These are phyloP conservation scores for Leptopilina myrica DNA, from an alignment of 2,888 invertebrate genomes.

Conservation along the genomic window DNA sequence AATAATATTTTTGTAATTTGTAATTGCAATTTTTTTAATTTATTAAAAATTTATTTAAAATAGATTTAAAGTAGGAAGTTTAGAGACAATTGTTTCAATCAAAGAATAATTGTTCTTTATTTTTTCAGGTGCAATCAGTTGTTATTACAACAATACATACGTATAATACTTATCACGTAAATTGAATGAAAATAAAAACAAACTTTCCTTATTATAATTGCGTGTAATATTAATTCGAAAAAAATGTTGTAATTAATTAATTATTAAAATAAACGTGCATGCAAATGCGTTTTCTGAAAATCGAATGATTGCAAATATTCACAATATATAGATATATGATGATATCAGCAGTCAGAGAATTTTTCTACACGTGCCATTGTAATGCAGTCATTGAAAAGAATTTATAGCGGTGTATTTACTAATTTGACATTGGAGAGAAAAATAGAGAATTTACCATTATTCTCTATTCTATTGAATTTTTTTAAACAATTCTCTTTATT, in stretches of 20 bases:
- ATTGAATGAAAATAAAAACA: too few relatives aligned
- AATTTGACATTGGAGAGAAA: not conserved
- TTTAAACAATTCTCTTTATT: not conserved
- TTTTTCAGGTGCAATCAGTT: not conserved
- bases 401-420: slow-evolving; percentile 9
- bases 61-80: not conserved
- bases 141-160: not conserved
- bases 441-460: not conserved
- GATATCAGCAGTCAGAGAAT: not conserved
- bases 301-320: not conserved
- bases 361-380: slow-evolving; percentile 8
- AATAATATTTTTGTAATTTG: too few relatives aligned
- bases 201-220: too few relatives aligned
- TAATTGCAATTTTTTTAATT: too few relatives aligned
- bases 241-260: too few relatives aligned
- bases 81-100: not conserved
- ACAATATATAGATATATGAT: not conserved
- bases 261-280: not conserved
- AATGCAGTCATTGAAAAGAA: not conserved
- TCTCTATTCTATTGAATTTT: not conserved
- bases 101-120: slow-evolving; percentile 10
- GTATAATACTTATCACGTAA: not conserved
- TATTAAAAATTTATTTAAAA: too few relatives aligned
- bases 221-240: too few relatives aligned
- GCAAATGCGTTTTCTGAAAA: slow-evolving; percentile 1